Conservation (phyloP, 2,113 vertebrate genomes). For the Heterocephalus glaber region DNA sequence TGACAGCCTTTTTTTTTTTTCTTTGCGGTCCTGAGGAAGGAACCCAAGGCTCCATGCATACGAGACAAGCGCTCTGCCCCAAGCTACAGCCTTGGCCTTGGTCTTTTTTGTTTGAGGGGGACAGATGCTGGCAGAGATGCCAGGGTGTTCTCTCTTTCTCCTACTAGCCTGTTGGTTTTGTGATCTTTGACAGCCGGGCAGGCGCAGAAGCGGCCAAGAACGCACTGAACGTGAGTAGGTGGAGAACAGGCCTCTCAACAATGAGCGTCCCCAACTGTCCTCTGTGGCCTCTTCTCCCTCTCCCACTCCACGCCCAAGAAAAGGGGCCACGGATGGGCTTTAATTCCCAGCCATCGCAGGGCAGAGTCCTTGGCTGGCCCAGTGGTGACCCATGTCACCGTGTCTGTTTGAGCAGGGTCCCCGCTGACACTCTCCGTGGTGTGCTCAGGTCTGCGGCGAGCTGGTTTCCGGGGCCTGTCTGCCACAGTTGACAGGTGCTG, state of each 20-base stretch:
- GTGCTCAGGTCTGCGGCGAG: not conserved
- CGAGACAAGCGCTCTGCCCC: not conserved
- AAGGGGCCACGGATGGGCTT: not conserved
- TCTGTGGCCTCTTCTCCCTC: not conserved
- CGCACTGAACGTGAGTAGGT: conserved; percentile 94
- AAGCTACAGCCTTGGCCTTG: not conserved
- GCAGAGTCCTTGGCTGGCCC: not conserved
- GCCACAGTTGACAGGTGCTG: not conserved
- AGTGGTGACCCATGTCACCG: not conserved
- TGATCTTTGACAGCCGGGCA: conserved; percentile 97
- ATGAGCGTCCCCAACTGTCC: not conserved
- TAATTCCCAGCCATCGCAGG: not conserved
- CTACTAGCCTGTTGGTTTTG: conserved; percentile 97
- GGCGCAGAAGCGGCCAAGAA: conserved; percentile 99
- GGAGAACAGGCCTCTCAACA: not conserved
- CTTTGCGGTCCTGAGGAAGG: not conserved
- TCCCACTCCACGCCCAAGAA: accelerated
- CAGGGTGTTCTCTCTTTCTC: conserved; percentile 52
- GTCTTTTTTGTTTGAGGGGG: not conserved
- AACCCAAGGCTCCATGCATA: not conserved
- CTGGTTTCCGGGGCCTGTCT: not conserved
- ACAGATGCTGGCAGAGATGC: conserved; percentile 34
- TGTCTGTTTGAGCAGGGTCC: not conserved
- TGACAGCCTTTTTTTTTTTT: not conserved
- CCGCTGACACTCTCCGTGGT: not conserved